Evolutionary conservation across 1,140 invertebrate genomes (phyloP).

Genomic region (Caerostris extrusa): DNA sequence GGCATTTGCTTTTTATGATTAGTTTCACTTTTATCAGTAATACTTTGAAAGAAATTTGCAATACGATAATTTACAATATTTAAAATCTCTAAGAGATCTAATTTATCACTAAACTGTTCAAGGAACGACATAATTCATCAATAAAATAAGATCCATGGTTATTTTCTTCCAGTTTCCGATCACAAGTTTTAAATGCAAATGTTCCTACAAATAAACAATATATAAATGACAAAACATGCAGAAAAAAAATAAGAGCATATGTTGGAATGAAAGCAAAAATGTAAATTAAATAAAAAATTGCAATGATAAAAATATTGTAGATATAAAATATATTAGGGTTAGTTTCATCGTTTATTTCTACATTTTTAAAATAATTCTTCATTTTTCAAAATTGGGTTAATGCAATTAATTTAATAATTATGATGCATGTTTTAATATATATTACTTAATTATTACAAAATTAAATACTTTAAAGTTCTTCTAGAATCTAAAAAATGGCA

Average conservation of each 20-base stretch:
- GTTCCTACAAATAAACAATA: neutral
- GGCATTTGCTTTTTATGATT: constrained; percentile 97
- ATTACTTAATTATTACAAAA: too few species aligned
- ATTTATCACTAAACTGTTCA: constrained; percentile 86
- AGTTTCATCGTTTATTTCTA: too few species aligned
- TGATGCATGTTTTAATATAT: too few species aligned
- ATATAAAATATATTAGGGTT: too few species aligned
- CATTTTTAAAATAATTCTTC: too few species aligned
- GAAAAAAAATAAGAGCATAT: too few species aligned
- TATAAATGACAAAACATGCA: too few species aligned
- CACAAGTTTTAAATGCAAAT: neutral
- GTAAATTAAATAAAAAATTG: neutral
- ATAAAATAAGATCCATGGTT: constrained; percentile 94
- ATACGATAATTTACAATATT: constrained; percentile 91
- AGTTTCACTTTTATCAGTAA: constrained; percentile 86
- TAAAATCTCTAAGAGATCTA: constrained; percentile 92
- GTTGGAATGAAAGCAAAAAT: neutral
- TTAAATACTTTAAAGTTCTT: too few species aligned
- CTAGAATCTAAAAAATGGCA: too few species aligned
- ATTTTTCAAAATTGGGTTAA: too few species aligned
- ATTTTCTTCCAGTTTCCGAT: constrained; percentile 89
- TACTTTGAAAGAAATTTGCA: constrained; percentile 82
- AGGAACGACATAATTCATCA: constrained; percentile 93
- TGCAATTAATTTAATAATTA: too few species aligned
- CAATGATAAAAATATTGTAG: neutral